Evolutionary conservation across 2,113 vertebrate genomes (phyloP).

Genomic region (Psettodes erumei): DNA sequence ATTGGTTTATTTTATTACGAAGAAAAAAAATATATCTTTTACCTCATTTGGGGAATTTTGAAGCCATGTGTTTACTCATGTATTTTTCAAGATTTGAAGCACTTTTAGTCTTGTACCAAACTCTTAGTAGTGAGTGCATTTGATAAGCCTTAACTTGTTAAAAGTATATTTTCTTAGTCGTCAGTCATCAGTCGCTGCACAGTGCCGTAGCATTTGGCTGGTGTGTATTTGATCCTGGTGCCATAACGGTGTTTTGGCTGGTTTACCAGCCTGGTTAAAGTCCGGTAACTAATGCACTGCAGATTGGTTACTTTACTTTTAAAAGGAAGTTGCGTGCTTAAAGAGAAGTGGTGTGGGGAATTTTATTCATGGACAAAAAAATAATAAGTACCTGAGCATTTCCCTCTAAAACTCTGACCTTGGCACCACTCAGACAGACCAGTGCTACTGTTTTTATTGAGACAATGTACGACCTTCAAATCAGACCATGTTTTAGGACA

Average conservation of each 20-base stretch:
- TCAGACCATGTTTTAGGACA: constrained; percentile 29
- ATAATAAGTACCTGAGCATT: constrained; percentile 1
- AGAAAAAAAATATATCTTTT: not conserved
- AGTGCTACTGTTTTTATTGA: constrained; percentile 18
- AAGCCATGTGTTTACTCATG: constrained; percentile 9
- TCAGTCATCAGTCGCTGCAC: not conserved
- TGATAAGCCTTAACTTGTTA: constrained; percentile 47
- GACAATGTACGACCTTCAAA: constrained; percentile 23
- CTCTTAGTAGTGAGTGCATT: constrained; percentile 19
- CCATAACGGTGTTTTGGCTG: constrained; percentile 28
- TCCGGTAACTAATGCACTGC: too few species aligned
- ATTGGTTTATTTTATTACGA: constrained; percentile 27
- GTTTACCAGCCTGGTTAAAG: not conserved
- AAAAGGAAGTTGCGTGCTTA: constrained; percentile 40
- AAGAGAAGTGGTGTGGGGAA: constrained; percentile 21
- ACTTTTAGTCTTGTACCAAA: constrained; percentile 14
- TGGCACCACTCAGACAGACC: constrained; percentile 5
- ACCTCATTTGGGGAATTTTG: constrained; percentile 11
- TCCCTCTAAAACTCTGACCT: constrained; percentile 17
- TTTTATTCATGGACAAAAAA: constrained; percentile 1
- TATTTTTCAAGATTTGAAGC: constrained; percentile 32
- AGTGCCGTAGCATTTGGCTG: not conserved
- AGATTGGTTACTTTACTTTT: constrained; percentile 5
- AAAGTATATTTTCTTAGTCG: constrained; percentile 14
- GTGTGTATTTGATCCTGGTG: constrained; percentile 28